These are phyloP conservation scores for Zosterops pallidus DNA, from an alignment of 2,113 vertebrate genomes.

Conservation along the genomic window DNA sequence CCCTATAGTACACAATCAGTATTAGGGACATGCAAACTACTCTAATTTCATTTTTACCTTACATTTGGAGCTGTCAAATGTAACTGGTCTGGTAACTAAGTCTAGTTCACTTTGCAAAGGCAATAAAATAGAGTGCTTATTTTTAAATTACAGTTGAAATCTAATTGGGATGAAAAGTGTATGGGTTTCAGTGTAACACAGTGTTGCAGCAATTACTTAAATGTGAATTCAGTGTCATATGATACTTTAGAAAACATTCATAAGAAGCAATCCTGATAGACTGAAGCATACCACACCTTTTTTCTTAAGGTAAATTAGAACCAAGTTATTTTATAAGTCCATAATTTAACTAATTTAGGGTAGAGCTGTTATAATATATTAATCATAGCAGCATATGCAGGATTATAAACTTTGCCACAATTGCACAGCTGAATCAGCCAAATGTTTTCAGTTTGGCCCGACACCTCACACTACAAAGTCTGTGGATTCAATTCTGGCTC, in stretches of 20 bases:
- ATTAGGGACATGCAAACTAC: not conserved
- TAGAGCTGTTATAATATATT: not conserved
- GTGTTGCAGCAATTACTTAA: not conserved
- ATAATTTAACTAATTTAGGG: not conserved
- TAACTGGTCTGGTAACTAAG: conserved; percentile 30
- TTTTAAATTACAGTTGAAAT: conserved; percentile 41
- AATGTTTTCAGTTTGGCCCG: not conserved
- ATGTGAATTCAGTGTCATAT: not conserved
- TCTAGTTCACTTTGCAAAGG: conserved; percentile 13
- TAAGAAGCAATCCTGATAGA: not conserved
- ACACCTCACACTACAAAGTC: not conserved
- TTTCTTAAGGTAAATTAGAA: not conserved
- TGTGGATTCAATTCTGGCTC: not conserved
- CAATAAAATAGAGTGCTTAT: conserved; percentile 13
- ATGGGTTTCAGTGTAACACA: not conserved
- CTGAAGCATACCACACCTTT: not conserved
- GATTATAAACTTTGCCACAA: not conserved
- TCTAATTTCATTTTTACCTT: not conserved
- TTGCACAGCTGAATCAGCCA: not conserved
- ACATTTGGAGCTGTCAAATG: not conserved
- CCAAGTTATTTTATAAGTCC: not conserved
- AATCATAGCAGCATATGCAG: not conserved
- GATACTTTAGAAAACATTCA: not conserved
- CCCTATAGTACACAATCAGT: not conserved
- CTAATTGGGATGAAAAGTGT: not conserved